Percentiles rank a stretch among this genome's conserved stretches.
These are phyloP conservation scores for Aythya baeri DNA, from an alignment of 2,113 vertebrate genomes.

Conservation along the genomic window DNA sequence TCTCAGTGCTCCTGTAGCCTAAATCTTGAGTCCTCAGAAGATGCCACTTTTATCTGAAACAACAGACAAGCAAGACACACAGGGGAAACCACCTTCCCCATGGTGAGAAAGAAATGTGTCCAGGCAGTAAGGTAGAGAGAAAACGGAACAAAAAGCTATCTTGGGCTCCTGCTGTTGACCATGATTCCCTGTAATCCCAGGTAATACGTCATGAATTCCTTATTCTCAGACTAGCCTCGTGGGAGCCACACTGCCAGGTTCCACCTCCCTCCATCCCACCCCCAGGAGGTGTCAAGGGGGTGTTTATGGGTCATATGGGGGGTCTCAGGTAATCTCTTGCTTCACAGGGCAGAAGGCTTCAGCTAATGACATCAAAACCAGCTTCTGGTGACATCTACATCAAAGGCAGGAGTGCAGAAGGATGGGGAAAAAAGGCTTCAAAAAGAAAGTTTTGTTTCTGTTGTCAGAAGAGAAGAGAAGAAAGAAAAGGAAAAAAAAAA, in stretches of 20 bases:
- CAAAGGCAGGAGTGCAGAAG: not conserved
- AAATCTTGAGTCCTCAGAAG: not conserved
- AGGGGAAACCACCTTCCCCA: not conserved
- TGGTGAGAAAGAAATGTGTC: not conserved
- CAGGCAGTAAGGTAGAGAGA: not conserved
- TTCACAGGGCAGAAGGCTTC: not conserved
- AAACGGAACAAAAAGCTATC: not conserved
- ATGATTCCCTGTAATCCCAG: not conserved
- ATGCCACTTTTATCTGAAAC: not conserved
- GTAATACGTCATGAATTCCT: not conserved
- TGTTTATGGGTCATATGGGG: not conserved
- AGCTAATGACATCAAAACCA: not conserved
- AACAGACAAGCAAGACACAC: not conserved
- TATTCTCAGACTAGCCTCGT: not conserved
- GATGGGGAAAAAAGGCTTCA: not conserved
- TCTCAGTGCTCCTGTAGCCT: not conserved
- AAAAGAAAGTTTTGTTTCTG: accelerated
- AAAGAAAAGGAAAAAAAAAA: not conserved
- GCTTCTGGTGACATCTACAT: not conserved
- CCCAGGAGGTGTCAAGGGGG: not conserved
- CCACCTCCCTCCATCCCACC: not conserved
- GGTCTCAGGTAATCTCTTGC: not conserved
- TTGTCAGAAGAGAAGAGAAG: too few species aligned
- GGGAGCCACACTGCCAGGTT: not conserved
- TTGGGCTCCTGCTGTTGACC: not conserved